A percentile compares a stretch with the other conserved stretches of the same genome.
Evolutionary conservation across 2,888 invertebrate species (phyloP).

Genomic region (Beris morrisii): DNA sequence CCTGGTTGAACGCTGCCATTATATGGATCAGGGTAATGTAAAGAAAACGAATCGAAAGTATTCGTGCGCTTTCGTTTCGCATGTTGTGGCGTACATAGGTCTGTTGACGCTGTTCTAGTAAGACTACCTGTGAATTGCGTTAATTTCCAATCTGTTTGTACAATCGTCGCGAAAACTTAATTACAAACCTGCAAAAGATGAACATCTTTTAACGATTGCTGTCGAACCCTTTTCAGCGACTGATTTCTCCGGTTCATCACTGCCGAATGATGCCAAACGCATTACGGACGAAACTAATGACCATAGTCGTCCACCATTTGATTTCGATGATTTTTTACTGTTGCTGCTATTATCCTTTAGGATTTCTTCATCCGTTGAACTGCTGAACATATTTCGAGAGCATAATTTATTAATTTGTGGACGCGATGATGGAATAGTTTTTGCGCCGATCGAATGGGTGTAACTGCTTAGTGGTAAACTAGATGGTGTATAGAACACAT

Average conservation of each 20-base stretch:
- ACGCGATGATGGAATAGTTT: neutral
- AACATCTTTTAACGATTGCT: conserved; percentile 34
- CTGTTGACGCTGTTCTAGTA: no score
- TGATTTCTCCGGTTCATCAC: neutral
- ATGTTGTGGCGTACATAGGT: conserved; percentile 32
- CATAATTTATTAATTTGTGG: no score
- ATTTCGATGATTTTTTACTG: neutral
- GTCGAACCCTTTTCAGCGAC: neutral
- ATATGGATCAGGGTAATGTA: neutral
- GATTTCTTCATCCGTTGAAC: neutral
- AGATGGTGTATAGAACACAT: conserved; percentile 39
- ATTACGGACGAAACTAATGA: conserved; percentile 38
- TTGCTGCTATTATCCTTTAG: neutral
- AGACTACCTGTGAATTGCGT: no score
- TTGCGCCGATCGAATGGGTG: neutral
- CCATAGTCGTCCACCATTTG: conserved; percentile 34
- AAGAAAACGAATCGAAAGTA: conserved; percentile 27
- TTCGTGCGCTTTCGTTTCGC: conserved; percentile 50
- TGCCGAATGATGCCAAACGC: conserved; percentile 26
- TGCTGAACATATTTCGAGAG: no score
- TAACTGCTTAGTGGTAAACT: conserved; percentile 1
- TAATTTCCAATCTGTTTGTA: no score
- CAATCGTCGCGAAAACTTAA: neutral
- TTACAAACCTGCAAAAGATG: conserved; percentile 36
- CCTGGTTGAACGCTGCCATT: conserved; percentile 33